These are phyloP conservation scores for Bombus turneri DNA, from an alignment of 1,140 invertebrate genomes.

Conservation along the genomic window DNA sequence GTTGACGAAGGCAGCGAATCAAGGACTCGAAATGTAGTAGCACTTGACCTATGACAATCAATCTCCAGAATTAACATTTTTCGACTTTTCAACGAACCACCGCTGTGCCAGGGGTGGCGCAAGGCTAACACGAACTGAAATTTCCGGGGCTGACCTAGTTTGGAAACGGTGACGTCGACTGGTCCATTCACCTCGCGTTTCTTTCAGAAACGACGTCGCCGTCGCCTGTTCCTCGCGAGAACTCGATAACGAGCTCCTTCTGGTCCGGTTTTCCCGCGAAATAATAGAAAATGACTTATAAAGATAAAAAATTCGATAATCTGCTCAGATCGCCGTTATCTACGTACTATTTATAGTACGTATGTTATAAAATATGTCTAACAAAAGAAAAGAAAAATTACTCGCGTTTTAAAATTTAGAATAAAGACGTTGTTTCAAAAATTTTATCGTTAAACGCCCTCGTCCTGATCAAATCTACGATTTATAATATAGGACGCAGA, in stretches of 20 bases:
- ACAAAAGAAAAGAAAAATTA: too few species aligned
- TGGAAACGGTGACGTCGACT: constrained; percentile 65
- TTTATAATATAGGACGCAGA: background rate
- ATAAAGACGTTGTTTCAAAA: background rate
- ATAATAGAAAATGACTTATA: background rate
- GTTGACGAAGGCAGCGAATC: too few species aligned
- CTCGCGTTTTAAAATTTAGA: too few species aligned
- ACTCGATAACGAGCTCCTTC: constrained; percentile 1
- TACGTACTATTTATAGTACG: too few species aligned
- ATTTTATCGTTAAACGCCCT: background rate
- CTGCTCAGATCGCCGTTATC: too few species aligned
- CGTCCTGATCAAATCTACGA: background rate
- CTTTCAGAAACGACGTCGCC: constrained; percentile 56
- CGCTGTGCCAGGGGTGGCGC: constrained; percentile 15
- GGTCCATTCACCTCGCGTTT: constrained; percentile 75
- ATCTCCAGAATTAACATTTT: constrained; percentile 21
- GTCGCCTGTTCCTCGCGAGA: background rate
- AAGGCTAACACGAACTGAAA: constrained; percentile 46
- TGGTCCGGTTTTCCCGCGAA: background rate
- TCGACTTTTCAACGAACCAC: constrained; percentile 61
- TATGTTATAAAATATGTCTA: too few species aligned
- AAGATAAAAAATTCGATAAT: too few species aligned
- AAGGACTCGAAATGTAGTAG: background rate
- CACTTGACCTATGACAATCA: constrained; percentile 51
- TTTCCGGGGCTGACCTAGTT: constrained; percentile 68